phyloP scores from a whole-genome alignment of 2,113 vertebrate genomes.

The Mormyrus lacerda region DNA sequence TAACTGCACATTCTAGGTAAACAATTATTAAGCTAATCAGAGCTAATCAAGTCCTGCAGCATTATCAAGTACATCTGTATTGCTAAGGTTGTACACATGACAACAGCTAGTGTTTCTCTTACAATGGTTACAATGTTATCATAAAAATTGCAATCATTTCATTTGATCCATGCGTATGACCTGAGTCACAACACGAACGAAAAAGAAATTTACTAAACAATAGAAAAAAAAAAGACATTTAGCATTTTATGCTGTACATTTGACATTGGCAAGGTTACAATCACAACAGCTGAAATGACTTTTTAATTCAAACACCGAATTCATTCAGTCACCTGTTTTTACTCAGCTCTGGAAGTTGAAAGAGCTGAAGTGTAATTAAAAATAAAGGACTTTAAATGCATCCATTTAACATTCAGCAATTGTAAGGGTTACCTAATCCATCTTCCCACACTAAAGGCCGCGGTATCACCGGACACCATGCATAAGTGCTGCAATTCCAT shows the following conservation, averaged over 20 bases:
- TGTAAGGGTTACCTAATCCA: neutral
- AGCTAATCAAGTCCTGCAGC: neutral
- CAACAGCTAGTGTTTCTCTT: neutral
- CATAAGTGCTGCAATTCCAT: neutral
- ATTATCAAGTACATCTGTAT: neutral
- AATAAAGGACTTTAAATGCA: neutral
- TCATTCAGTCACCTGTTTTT: constrained; percentile 1
- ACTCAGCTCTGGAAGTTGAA: neutral
- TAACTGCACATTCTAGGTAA: neutral
- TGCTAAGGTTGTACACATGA: neutral
- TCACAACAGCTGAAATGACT: neutral
- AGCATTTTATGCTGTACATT: neutral
- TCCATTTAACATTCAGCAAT: constrained; percentile 7
- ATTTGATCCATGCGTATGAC: neutral
- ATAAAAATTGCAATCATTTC: neutral
- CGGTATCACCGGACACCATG: neutral
- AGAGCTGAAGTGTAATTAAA: neutral
- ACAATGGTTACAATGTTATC: neutral
- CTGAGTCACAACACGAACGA: neutral
- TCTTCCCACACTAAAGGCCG: neutral
- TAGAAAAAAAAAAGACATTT: neutral
- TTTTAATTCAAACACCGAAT: neutral
- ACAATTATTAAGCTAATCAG: neutral
- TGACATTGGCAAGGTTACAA: neutral
- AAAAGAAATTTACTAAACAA: neutral